These are phyloP conservation scores for Sycophaga agraensis DNA, from an alignment of 1,140 invertebrate species.

Conservation along the genomic window DNA sequence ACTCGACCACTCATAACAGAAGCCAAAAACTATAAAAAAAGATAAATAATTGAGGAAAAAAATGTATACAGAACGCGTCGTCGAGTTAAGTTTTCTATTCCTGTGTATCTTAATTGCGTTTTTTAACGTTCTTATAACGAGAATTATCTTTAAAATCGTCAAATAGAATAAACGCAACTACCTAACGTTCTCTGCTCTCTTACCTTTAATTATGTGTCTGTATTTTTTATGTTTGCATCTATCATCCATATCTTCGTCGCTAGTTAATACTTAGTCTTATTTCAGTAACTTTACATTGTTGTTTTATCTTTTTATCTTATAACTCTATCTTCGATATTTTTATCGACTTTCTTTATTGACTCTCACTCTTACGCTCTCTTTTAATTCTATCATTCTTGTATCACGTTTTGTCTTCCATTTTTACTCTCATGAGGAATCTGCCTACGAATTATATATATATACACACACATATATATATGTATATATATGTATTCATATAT, in stretches of 20 bases:
- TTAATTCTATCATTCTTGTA: conserved; percentile 28
- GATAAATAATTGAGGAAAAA: conserved; percentile 23
- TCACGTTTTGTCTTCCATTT: conserved; percentile 22
- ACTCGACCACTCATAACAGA: conserved; percentile 9
- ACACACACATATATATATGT: conserved; percentile 19
- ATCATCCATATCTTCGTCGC: conserved; percentile 34
- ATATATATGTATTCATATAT: conserved; percentile 1
- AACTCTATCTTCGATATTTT: conserved; percentile 26
- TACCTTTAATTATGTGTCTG: conserved; percentile 40
- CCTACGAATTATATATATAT: conserved; percentile 37
- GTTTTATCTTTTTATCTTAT: conserved; percentile 31
- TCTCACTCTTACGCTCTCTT: conserved; percentile 25
- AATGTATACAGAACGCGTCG: conserved; percentile 7
- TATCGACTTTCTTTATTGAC: conserved; percentile 31
- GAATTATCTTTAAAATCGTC: conserved; percentile 7
- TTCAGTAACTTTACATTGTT: conserved; percentile 34
- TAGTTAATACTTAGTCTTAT: conserved; percentile 39
- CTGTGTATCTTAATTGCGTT: conserved; percentile 6
- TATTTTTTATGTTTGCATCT: conserved; percentile 39
- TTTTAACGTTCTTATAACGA: conserved; percentile 19
- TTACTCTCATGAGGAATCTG: conserved; percentile 35
- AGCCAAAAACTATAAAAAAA: conserved; percentile 13
- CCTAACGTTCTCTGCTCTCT: conserved; percentile 37
- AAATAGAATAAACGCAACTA: conserved; percentile 39
- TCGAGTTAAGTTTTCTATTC: conserved; percentile 12